A percentile compares a stretch with the other conserved stretches of the same genome.
Evolutionary conservation across 2,113 vertebrate species (phyloP).

Genomic region (Megaptera novaeangliae): DNA sequence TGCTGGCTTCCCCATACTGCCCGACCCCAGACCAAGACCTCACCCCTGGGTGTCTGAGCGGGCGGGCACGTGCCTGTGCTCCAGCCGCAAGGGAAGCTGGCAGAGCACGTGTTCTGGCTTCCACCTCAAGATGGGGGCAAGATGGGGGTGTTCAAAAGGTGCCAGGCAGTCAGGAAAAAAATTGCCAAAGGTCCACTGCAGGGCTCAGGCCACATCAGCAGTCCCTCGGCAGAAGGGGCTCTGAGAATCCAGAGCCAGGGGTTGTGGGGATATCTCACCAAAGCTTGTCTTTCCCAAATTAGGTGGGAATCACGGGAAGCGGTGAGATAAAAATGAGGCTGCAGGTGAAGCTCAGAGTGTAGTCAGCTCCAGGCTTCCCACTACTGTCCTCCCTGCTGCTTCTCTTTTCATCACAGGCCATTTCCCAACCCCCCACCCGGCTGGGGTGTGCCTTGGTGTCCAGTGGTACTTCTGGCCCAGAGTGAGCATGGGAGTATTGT

Average conservation of each 20-base stretch:
- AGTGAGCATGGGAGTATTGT: not conserved
- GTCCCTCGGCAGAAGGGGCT: not conserved
- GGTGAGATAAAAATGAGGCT: not conserved
- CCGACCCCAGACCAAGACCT: not conserved
- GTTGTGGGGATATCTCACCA: not conserved
- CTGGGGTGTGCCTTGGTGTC: not conserved
- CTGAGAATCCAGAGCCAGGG: not conserved
- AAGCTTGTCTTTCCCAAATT: not conserved
- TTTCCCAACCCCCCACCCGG: not conserved
- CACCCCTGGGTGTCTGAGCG: not conserved
- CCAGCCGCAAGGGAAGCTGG: not conserved
- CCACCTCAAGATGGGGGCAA: not conserved
- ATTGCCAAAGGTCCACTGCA: fast-evolving
- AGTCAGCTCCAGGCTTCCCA: fast-evolving
- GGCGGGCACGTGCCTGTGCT: not conserved
- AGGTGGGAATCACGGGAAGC: not conserved
- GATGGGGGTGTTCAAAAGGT: not conserved
- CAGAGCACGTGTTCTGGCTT: not conserved
- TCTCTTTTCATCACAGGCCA: not conserved
- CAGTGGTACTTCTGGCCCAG: not conserved
- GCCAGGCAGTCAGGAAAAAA: not conserved
- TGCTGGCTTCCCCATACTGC: fast-evolving
- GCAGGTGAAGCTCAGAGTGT: not conserved
- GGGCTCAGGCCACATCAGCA: not conserved
- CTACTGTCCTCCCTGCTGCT: not conserved